These are phyloP conservation scores for Paradisaea rubra DNA, from an alignment of 2,113 vertebrate genomes.

Conservation along the genomic window DNA sequence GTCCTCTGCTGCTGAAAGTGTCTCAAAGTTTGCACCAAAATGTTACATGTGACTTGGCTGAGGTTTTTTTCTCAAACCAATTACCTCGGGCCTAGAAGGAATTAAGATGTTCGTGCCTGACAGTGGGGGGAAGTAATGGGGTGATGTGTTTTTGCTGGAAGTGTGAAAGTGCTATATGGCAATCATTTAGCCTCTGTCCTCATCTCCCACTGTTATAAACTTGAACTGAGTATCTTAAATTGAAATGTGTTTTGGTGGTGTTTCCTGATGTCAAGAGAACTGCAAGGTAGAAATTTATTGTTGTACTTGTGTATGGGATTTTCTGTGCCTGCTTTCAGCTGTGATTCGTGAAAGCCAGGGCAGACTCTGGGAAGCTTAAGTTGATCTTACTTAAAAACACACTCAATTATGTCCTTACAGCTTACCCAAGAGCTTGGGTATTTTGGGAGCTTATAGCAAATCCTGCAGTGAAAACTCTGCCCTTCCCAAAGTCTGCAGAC, in stretches of 20 bases:
- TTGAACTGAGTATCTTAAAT: not conserved
- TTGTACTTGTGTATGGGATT: not conserved
- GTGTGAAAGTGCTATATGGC: not conserved
- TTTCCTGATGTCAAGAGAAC: not conserved
- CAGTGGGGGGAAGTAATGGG: not conserved
- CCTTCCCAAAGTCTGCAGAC: not conserved
- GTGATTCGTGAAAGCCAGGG: not conserved
- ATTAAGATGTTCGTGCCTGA: not conserved
- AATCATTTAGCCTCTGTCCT: not conserved
- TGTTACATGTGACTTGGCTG: not conserved
- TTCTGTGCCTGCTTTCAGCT: not conserved
- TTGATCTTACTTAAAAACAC: not conserved
- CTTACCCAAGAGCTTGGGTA: not conserved
- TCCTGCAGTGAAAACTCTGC: not conserved
- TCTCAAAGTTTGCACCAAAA: not conserved
- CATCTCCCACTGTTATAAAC: not conserved
- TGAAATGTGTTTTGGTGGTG: not conserved
- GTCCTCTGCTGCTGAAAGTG: not conserved
- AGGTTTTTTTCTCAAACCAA: not conserved
- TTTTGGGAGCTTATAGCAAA: not conserved
- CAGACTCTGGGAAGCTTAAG: not conserved
- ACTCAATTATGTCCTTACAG: not conserved
- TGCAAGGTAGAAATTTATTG: not conserved
- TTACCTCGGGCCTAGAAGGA: not conserved
- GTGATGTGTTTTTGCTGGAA: not conserved